Evolutionary conservation across 1,140 invertebrate genomes (phyloP).

Genomic region (Pogonomyrmex californicus): DNA sequence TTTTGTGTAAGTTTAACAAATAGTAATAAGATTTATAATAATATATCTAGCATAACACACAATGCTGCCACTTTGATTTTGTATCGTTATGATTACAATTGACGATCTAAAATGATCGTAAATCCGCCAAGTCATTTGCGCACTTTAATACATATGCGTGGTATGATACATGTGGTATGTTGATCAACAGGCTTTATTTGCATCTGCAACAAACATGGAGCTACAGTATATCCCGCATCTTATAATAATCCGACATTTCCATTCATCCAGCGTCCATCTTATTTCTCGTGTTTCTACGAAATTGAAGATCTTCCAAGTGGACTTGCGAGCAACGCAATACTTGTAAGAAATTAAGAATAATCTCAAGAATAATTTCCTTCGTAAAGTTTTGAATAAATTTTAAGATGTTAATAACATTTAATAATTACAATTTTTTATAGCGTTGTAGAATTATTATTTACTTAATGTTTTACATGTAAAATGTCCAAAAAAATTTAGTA

Average conservation of each 20-base stretch:
- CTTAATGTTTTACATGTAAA: not conserved
- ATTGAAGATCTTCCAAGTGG: conserved; percentile 34
- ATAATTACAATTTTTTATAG: not conserved
- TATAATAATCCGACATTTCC: conserved; percentile 63
- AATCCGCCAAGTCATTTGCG: conserved; percentile 23
- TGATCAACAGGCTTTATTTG: conserved; percentile 46
- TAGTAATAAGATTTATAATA: conserved; percentile 1
- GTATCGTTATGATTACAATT: not conserved
- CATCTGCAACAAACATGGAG: conserved; percentile 41
- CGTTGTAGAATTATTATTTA: not conserved
- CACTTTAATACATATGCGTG: conserved; percentile 15
- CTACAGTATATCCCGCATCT: conserved; percentile 42
- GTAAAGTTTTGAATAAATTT: not conserved
- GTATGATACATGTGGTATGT: conserved; percentile 12
- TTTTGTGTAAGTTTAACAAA: not conserved
- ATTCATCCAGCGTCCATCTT: conserved; percentile 39
- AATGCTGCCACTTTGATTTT: not conserved
- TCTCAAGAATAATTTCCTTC: not conserved
- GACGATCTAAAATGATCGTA: not conserved
- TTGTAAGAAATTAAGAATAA: not conserved
- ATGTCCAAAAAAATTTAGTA: not conserved
- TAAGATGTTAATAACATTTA: not conserved
- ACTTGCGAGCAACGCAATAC: not conserved
- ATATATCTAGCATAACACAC: not conserved
- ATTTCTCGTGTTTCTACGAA: conserved; percentile 38